These are phyloP conservation scores for Tringa solitaria DNA, from an alignment of 2,113 vertebrate species.

Conservation along the genomic window DNA sequence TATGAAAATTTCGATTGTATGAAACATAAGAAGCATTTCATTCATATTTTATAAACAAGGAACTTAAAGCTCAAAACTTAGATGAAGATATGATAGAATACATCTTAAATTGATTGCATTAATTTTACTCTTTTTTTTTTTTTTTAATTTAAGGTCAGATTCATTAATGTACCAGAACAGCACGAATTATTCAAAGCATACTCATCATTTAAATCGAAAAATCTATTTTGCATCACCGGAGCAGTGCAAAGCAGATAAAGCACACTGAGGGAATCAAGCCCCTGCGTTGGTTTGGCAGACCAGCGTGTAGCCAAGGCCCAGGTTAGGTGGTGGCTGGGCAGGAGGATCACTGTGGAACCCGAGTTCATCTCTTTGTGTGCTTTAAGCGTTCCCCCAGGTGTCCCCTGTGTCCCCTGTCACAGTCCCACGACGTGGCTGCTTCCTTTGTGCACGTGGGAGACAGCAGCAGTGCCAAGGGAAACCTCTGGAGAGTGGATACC, in stretches of 20 bases:
- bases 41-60: constrained; percentile 7
- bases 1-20: not conserved
- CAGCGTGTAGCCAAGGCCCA: rapidly evolving
- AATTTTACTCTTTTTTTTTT: not conserved
- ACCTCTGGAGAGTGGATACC: not conserved
- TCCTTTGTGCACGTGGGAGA: not conserved
- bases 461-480: not conserved
- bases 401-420: no score
- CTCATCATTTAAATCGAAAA: not conserved
- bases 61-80: not conserved
- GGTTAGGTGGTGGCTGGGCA: not conserved
- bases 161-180: not conserved
- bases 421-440: not conserved
- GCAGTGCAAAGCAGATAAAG: not conserved
- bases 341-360: not conserved
- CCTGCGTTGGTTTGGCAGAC: not conserved
- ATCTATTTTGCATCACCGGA: not conserved
- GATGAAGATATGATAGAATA: not conserved
- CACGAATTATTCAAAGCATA: not conserved
- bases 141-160: not conserved
- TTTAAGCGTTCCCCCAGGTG: not conserved
- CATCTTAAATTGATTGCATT: not conserved
- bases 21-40: not conserved
- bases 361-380: not conserved
- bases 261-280: not conserved